Evolutionary conservation across 2,888 invertebrate species (phyloP).

Genomic region (Chromoteleia sp.): DNA sequence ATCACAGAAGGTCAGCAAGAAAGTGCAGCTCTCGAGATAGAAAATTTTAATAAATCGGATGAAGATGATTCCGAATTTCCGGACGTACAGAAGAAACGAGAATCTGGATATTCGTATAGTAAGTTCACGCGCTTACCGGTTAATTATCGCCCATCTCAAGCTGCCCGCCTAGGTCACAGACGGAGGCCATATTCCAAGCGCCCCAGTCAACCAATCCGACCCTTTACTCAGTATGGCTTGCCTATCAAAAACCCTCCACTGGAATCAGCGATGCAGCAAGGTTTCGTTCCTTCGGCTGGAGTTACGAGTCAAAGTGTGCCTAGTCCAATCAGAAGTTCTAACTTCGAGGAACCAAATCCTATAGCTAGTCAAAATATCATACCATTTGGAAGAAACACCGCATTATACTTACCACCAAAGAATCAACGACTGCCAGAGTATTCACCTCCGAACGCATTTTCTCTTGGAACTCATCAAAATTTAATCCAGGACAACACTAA

Average conservation of each 20-base stretch:
- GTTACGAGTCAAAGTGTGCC: conserved; percentile 74
- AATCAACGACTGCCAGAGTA: conserved; percentile 80
- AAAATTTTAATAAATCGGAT: conserved; percentile 27
- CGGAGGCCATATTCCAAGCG: conserved; percentile 74
- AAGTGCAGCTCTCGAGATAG: conserved; percentile 20
- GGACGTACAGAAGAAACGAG: conserved; percentile 78
- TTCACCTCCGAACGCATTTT: conserved; percentile 43
- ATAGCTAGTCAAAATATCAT: conserved; percentile 81
- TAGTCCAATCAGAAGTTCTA: conserved; percentile 75
- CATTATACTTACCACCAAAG: conserved; percentile 81
- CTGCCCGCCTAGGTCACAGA: conserved; percentile 69
- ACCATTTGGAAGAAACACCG: conserved; percentile 79
- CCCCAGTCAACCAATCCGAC: conserved; percentile 75
- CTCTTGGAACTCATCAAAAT: conserved; percentile 64
- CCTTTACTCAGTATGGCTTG: conserved; percentile 79
- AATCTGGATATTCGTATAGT: conserved; percentile 78
- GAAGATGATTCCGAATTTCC: conserved; percentile 59
- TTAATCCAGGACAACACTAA: conserved; percentile 68
- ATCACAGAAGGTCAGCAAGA: conserved; percentile 21
- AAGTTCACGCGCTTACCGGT: conserved; percentile 71
- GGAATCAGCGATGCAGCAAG: conserved; percentile 66
- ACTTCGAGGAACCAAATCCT: conserved; percentile 77
- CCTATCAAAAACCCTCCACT: conserved; percentile 70
- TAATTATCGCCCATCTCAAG: conserved; percentile 69
- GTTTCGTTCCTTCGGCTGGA: conserved; percentile 56